Base-by-base conservation (phyloP, 1,140 invertebrate species). In the Papilio xuthus region DNA sequence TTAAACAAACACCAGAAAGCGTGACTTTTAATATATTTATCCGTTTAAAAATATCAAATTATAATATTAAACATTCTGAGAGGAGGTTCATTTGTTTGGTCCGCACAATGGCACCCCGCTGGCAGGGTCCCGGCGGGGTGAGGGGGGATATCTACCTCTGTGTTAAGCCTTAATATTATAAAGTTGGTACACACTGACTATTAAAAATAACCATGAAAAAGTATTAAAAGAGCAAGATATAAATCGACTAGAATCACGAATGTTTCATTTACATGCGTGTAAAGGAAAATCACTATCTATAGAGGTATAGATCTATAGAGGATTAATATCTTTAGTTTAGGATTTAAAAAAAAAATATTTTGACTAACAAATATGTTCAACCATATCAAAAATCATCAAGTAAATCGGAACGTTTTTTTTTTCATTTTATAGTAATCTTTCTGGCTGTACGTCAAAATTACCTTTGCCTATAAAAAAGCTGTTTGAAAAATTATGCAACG, bases 21-120 rank as follows among this genome's bases (percentile, higher is more conserved):
- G 90, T 92, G 90, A 92, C 89, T 91, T 85, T 90, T 89, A 91
- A 92, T 91, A 92, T 91, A 88, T 91, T 88, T 90, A 92, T 90
- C 86, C 90, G 82, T 90, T 90, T 90, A 86, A 89, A 92, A 92
- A 92, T 92, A 92, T 92, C 89, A 92, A 92, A 92, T 92, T 92
- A 92, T 92, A 92, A 90, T 92, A 92, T 92, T 92, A 90, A 90
- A 80, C 86, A 87, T 89, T 84, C 84, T 83, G 83, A 82, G 82
- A 79, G 70, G 77, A 78, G 86, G 80, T 86, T 89, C 90, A 91
- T 92, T 92, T 90, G 89, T 90, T 85, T 87, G 82, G 76, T 69
- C 44, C 69, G 82, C 82, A 92, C 88, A 91, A 92, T 84, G 89
- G 88, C 60, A 79, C 84, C 90, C 90, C 79, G 90, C 44, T 76